phyloP scores from a whole-genome alignment of 2,113 vertebrate genomes.

The Scophthalmus maximus region DNA sequence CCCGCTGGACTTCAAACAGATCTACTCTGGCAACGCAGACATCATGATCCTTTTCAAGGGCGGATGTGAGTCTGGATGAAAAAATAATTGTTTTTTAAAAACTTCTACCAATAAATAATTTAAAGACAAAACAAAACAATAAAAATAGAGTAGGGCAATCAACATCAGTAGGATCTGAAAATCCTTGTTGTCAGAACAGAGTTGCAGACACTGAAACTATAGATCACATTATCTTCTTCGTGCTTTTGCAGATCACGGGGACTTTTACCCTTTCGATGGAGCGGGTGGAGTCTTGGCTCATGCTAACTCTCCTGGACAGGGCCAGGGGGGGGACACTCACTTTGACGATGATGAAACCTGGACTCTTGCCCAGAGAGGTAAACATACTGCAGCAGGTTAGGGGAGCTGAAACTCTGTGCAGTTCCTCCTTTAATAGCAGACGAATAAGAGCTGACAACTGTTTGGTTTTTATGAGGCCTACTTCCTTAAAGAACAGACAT shows the following conservation, averaged over 20 bases:
- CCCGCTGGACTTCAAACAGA: conserved; percentile 78
- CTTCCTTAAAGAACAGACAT: no score
- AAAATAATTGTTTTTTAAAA: neutral
- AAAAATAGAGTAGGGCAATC: no score
- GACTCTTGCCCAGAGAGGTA: conserved; percentile 74
- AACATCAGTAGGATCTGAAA: no score
- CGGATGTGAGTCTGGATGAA: conserved; percentile 60
- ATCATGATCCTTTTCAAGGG: conserved; percentile 82
- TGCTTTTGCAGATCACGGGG: conserved; percentile 76
- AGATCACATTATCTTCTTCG: neutral
- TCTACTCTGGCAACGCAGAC: conserved; percentile 70
- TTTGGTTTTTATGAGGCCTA: no score
- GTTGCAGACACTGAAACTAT: neutral
- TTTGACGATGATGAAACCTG: conserved; percentile 85
- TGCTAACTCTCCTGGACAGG: conserved; percentile 73
- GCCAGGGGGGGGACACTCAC: conserved; percentile 80
- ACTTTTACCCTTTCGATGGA: conserved; percentile 82
- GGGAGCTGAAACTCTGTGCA: neutral
- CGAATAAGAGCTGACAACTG: neutral
- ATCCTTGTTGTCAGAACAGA: no score
- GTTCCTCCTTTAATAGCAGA: no score
- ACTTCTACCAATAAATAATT: neutral
- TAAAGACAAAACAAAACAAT: no score
- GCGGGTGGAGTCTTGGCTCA: conserved; percentile 77
- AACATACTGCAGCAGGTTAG: neutral